Evolutionary conservation across 2,888 invertebrate species (phyloP).

Genomic region (Anticlea derivata): DNA sequence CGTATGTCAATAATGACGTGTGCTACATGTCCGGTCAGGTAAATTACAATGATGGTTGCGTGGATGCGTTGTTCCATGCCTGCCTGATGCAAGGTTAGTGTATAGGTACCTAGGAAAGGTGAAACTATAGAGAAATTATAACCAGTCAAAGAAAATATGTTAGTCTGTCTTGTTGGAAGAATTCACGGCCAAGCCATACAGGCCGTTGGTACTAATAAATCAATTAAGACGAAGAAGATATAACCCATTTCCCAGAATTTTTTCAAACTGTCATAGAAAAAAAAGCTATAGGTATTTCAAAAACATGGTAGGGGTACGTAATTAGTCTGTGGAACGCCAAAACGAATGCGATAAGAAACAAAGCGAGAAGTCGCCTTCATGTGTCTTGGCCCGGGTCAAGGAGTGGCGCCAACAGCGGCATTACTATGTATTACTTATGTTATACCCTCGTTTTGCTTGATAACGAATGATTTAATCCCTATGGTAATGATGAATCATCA

Average conservation of each 20-base stretch:
- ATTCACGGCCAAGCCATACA: too few relatives aligned
- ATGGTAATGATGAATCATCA: conserved; percentile 43
- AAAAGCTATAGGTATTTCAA: too few relatives aligned
- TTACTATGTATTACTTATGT: too few relatives aligned
- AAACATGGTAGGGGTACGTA: conserved; percentile 19
- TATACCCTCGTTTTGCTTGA: conserved; percentile 14
- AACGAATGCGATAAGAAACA: conserved; percentile 19
- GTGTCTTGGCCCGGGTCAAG: conserved; percentile 54
- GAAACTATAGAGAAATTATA: background rate
- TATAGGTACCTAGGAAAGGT: background rate
- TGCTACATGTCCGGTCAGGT: conserved; percentile 3
- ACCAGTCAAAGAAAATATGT: too few relatives aligned
- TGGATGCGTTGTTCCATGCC: conserved; percentile 6
- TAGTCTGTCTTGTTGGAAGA: too few relatives aligned
- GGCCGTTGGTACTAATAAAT: too few relatives aligned
- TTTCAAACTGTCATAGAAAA: too few relatives aligned
- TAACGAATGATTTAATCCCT: conserved; percentile 8
- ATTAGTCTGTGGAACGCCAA: conserved; percentile 21
- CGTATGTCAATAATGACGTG: conserved; percentile 10
- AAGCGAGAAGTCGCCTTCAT: conserved; percentile 24
- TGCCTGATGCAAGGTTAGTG: background rate
- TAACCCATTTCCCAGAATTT: too few relatives aligned
- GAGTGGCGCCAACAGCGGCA: conserved; percentile 46
- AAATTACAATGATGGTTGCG: conserved; percentile 3
- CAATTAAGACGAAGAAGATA: too few relatives aligned